Percentiles rank a stretch among this genome's conserved stretches.
These are phyloP conservation scores for Microcebus tavaratra DNA, from an alignment of 2,113 vertebrate species.

Conservation along the genomic window DNA sequence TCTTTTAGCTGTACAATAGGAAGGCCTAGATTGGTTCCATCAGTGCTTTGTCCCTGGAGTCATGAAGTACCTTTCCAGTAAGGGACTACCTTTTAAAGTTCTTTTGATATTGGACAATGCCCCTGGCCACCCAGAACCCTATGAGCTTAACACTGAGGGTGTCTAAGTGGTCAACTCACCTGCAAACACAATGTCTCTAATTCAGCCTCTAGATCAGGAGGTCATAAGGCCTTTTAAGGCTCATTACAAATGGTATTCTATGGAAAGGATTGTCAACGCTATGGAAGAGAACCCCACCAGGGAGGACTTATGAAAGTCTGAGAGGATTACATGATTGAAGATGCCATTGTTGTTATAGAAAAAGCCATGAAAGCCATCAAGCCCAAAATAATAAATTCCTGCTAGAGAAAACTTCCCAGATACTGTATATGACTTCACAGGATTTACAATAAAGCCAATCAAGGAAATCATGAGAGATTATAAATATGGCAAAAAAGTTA, in stretches of 20 bases:
- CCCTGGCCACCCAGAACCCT: not conserved
- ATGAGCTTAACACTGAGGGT: not conserved
- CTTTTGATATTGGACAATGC: not conserved
- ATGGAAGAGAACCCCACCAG: not conserved
- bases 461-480: not conserved
- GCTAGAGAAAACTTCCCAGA: not conserved
- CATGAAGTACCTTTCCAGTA: not conserved
- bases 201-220: not conserved
- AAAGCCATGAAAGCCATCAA: not conserved
- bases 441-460: not conserved
- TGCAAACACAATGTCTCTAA: not conserved
- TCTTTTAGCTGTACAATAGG: not conserved
- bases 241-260: not conserved
- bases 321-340: not conserved
- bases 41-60: not conserved
- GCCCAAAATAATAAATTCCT: not conserved
- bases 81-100: not conserved
- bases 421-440: not conserved
- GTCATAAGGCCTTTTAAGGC: not conserved
- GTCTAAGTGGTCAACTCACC: not conserved
- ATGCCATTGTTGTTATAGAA: not conserved
- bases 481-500: not conserved
- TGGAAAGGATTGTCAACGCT: not conserved
- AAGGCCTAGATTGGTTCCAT: not conserved
- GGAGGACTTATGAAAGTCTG: not conserved